These are phyloP conservation scores for Pomatorhinus ruficollis DNA, from an alignment of 2,113 vertebrate genomes.

Conservation along the genomic window DNA sequence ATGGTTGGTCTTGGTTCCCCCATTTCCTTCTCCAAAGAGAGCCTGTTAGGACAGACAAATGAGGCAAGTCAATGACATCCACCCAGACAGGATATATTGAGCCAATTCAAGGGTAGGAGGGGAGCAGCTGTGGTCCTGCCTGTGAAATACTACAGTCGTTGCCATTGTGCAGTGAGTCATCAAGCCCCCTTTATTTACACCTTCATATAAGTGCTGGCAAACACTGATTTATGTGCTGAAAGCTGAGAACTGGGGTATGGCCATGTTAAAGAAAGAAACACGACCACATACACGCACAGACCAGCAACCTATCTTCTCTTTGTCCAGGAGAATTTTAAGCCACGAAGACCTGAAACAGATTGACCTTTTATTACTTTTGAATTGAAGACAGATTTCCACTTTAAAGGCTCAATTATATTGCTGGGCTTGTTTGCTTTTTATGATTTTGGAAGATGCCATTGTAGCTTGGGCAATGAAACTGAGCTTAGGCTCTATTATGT, in stretches of 20 bases:
- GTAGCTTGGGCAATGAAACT: slow-evolving; percentile 56
- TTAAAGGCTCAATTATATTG: slow-evolving; percentile 59
- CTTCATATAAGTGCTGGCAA: slow-evolving; percentile 53
- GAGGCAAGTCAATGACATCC: slow-evolving; percentile 79
- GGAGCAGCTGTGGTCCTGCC: slow-evolving; percentile 79
- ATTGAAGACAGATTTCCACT: slow-evolving; percentile 52
- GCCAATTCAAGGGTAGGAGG: slow-evolving; percentile 83
- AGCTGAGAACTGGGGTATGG: neutral
- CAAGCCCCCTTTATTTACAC: slow-evolving; percentile 67
- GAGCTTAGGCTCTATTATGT: neutral
- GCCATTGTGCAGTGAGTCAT: slow-evolving; percentile 65
- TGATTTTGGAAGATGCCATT: slow-evolving; percentile 58
- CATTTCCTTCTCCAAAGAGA: slow-evolving; percentile 73
- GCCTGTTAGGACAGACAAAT: slow-evolving; percentile 67
- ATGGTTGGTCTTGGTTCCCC: neutral
- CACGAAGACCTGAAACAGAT: slow-evolving; percentile 46
- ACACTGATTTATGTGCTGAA: slow-evolving; percentile 64
- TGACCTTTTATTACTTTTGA: slow-evolving; percentile 70
- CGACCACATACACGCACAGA: neutral
- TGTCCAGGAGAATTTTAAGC: slow-evolving; percentile 22
- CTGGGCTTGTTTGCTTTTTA: slow-evolving; percentile 39
- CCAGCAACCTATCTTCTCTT: neutral
- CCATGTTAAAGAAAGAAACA: neutral
- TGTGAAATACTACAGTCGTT: slow-evolving; percentile 67
- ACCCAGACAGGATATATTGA: slow-evolving; percentile 82